phyloP scores from a whole-genome alignment of 2,797 vertebrate species.

The Dendrocincla fuliginosa region DNA sequence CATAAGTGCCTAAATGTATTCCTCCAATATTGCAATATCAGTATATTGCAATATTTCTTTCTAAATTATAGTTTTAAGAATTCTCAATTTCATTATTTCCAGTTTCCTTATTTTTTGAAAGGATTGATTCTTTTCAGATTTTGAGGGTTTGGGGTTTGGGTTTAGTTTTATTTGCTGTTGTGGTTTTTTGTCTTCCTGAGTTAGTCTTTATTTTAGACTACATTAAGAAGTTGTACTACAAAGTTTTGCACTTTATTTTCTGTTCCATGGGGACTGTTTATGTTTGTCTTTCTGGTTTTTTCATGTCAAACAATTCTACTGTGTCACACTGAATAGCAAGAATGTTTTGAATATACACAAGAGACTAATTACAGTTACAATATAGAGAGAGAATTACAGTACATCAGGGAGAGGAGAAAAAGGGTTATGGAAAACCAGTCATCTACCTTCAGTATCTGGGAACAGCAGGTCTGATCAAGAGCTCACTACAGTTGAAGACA shows the following conservation, averaged over 20 bases:
- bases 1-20: not conserved
- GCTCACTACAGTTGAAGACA: not conserved
- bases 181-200: rapidly evolving
- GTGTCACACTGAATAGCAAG: not conserved
- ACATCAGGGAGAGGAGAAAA: not conserved
- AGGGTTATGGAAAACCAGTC: not conserved
- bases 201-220: not conserved
- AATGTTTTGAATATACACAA: not conserved
- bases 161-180: not conserved
- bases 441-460: not conserved
- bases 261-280: not conserved
- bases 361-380: not conserved
- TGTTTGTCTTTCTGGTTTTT: not conserved
- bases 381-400: not conserved
- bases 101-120: not conserved
- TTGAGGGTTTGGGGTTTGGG: rapidly evolving
- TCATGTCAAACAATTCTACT: not conserved
- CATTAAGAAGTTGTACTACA: not conserved
- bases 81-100: not conserved
- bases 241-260: not conserved
- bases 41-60: not conserved
- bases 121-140: not conserved
- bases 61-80: not conserved
- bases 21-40: not conserved
- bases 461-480: not conserved